Evolutionary conservation across 2,797 vertebrate genomes (phyloP).

Genomic region (Apogon hyalosoma): DNA sequence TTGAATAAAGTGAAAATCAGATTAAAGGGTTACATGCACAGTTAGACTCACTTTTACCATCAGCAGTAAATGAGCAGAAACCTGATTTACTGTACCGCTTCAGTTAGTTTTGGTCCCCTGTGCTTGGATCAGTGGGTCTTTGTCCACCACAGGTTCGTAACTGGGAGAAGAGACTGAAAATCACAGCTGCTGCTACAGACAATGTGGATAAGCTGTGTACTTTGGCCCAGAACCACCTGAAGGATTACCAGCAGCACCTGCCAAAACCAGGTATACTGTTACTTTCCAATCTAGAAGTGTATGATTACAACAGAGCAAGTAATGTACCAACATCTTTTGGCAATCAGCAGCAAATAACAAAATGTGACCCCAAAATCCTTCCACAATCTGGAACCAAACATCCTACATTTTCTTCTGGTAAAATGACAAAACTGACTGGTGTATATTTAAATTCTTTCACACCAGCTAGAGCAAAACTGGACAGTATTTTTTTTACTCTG

Average conservation of each 20-base stretch:
- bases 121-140: background rate
- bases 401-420: background rate
- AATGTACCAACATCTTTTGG: background rate
- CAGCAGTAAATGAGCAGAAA: background rate
- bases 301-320: background rate
- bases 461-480: too few relatives aligned
- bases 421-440: background rate
- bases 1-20: background rate
- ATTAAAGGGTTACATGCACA: background rate
- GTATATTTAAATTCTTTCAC: conserved; percentile 2
- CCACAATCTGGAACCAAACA: too few relatives aligned
- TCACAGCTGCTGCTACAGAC: conserved; percentile 45
- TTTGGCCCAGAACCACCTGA: conserved; percentile 66
- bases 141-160: conserved; percentile 61
- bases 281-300: background rate
- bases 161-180: conserved; percentile 81
- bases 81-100: background rate
- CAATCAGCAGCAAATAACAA: background rate
- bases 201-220: conserved; percentile 63
- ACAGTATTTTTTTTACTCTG: conserved; percentile 2
- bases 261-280: conserved; percentile 71
- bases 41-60: background rate
- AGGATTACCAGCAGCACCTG: conserved; percentile 65
- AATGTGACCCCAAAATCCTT: too few relatives aligned
- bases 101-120: background rate